Percentiles rank a stretch among this genome's conserved stretches.
These are phyloP conservation scores for Micropoecilia bifurca DNA, from an alignment of 2,797 vertebrate species.

Conservation along the genomic window DNA sequence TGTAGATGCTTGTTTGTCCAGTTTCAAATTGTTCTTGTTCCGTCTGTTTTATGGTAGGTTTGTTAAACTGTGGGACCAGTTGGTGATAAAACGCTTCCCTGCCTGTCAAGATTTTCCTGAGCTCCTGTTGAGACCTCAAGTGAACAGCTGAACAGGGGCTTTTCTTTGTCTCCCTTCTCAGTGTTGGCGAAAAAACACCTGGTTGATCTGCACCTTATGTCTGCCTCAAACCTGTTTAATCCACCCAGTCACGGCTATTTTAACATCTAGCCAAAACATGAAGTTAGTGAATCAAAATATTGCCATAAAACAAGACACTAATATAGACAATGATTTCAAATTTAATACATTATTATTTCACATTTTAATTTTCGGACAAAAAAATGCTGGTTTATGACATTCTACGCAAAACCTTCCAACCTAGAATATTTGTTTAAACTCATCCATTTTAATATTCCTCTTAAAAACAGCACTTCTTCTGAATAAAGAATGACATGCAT, in stretches of 20 bases:
- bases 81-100: neutral
- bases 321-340: neutral
- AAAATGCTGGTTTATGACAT: neutral
- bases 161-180: neutral
- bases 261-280: neutral
- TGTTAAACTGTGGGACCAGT: neutral
- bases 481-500: slow-evolving; percentile 66
- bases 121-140: neutral
- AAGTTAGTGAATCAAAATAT: neutral
- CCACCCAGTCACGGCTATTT: neutral
- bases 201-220: neutral
- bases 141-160: neutral
- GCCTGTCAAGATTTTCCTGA: neutral
- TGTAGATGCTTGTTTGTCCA: neutral
- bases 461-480: slow-evolving; percentile 45
- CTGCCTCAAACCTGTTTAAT: neutral
- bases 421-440: slow-evolving; percentile 38
- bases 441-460: slow-evolving; percentile 51
- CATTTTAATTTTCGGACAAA: neutral
- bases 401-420: neutral
- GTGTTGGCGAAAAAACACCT: neutral
- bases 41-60: neutral
- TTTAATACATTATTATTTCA: slow-evolving; percentile 4
- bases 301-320: neutral
- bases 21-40: neutral